These are phyloP conservation scores for Sardinella longiceps DNA, from an alignment of 2,797 vertebrate genomes.

Conservation along the genomic window DNA sequence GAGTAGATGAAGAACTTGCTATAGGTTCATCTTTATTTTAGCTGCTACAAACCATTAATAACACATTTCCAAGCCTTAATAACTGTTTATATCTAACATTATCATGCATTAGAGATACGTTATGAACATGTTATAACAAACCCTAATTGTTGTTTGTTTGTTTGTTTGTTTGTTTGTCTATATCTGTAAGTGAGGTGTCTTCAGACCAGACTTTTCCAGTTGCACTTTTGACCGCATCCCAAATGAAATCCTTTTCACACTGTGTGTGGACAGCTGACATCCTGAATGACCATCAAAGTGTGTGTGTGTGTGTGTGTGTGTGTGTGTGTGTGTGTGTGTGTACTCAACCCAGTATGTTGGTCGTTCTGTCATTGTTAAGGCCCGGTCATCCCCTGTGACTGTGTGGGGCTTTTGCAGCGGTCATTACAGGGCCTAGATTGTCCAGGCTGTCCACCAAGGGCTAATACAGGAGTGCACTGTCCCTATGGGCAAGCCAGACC, in stretches of 20 bases:
- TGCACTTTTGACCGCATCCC: background rate
- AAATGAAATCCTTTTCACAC: background rate
- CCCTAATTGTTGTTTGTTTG: background rate
- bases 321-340: background rate
- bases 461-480: background rate
- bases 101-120: too few species aligned
- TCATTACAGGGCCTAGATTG: background rate
- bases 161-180: too few species aligned
- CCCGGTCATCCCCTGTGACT: background rate
- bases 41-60: too few species aligned
- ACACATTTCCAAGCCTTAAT: too few species aligned
- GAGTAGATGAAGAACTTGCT: too few species aligned
- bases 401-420: background rate
- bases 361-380: background rate
- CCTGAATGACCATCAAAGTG: background rate
- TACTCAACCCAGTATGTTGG: background rate
- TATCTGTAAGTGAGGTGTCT: too few species aligned
- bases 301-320: too few species aligned
- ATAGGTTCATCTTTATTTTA: too few species aligned
- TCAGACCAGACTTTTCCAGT: background rate
- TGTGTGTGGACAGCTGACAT: background rate
- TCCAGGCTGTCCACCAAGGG: background rate
- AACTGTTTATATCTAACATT: too few species aligned
- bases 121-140: background rate
- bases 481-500: background rate